Conservation (phyloP, 2,113 vertebrate genomes). For the Alethe diademata region DNA sequence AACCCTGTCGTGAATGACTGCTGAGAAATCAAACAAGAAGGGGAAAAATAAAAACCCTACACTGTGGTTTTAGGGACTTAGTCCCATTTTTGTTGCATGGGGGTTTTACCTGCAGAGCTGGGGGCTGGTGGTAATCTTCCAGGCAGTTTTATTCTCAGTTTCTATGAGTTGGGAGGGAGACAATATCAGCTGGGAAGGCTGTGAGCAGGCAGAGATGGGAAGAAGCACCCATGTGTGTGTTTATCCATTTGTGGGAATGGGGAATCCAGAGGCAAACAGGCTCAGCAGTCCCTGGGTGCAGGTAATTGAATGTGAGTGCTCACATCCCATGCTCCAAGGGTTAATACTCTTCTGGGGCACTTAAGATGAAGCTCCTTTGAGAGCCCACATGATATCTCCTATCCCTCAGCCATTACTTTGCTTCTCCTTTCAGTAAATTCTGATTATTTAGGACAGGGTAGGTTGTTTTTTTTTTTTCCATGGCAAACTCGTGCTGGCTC, state of each 20-base stretch:
- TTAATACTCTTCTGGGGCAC: constrained; percentile 27
- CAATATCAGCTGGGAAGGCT: not conserved
- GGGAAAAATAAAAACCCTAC: fast-evolving
- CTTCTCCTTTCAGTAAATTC: constrained; percentile 32
- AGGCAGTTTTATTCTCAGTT: not conserved
- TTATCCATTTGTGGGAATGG: not conserved
- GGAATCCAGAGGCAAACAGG: not conserved
- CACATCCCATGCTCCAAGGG: not conserved
- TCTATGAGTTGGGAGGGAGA: not conserved
- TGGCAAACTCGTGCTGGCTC: not conserved
- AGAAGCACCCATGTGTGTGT: not conserved
- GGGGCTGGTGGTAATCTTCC: not conserved
- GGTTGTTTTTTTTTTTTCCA: not conserved
- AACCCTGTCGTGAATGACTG: not conserved
- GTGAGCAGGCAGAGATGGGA: not conserved
- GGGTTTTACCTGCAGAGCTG: not conserved
- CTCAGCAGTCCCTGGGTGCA: not conserved
- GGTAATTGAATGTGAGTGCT: not conserved
- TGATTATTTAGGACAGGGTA: constrained; percentile 1
- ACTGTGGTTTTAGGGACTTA: not conserved
- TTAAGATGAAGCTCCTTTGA: not conserved
- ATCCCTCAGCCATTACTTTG: not conserved
- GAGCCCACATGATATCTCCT: not conserved
- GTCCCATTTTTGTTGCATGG: not conserved
- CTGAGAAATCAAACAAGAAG: constrained; percentile 44